Evolutionary conservation across 2,888 invertebrate genomes (phyloP), one percentile per base, ranked within the genome.

Genomic region (Eremobia ochroleuca): DNA sequence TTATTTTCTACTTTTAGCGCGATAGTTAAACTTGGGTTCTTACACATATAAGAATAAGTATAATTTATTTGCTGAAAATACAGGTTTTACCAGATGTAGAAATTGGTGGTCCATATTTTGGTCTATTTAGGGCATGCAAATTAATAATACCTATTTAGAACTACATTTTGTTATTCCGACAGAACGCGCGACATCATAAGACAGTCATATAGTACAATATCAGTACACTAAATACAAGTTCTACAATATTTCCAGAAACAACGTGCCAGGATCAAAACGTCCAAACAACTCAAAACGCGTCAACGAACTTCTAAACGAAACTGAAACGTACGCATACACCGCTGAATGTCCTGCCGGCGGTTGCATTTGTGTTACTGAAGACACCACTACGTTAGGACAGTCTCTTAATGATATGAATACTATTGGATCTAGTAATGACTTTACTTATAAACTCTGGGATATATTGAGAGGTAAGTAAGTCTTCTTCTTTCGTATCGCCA

Each of bases 371-470:
- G 89, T 96, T n/a, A 93, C 93, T 0, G 96, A 97, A 49, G 95
- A 96, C 25, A 96, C 96, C 0, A 92, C 87, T 3, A 93, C 89
- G 0, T 81, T 97, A 28, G 90, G 92, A 58, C 95, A 96, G 81
- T 95, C 96, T 66, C 86, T 97, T 31, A 85, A 82, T 0, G 87
- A 89, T 1, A 93, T 97, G 94, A 90, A 90, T 6, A 78, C 84
- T 0, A 83, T 84, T 0, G 97, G 97, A 0, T 97, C 97, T 0
- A 96, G 97, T 69, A 97, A 97, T 67, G 97, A 97, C 79, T 97
- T 97, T 68, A 97, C 97, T 2, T 97, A 97, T 82, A 95, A 94
- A 80, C 92, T 97, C 5, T 97, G 97, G 97, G 97, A 97, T 91
- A 93, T 97, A 58, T 90, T 97, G 49, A 93, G 94, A 94, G 97